phyloP scores from a whole-genome alignment of 2,113 vertebrate species.

The Bolborhynchus lineola region DNA sequence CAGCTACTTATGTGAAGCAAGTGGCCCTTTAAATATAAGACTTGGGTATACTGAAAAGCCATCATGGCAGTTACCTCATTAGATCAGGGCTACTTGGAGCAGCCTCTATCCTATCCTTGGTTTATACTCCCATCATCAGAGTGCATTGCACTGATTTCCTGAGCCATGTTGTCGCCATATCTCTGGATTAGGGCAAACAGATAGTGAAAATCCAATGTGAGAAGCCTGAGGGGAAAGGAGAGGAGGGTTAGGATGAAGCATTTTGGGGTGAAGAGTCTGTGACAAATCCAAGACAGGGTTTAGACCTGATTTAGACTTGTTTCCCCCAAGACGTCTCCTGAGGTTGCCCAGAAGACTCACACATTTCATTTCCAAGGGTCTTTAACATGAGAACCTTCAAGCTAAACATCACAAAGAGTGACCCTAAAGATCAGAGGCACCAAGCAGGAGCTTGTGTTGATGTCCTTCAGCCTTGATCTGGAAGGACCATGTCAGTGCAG shows the following conservation, averaged over 20 bases:
- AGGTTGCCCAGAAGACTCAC: background rate
- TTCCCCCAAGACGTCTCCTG: background rate
- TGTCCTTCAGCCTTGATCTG: background rate
- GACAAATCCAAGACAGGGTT: background rate
- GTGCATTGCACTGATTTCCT: background rate
- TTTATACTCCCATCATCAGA: background rate
- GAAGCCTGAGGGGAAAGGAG: background rate
- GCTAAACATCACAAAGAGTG: background rate
- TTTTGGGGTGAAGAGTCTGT: fast-evolving
- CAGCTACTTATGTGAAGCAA: background rate
- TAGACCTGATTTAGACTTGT: background rate
- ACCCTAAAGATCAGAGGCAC: background rate
- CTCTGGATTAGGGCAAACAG: background rate
- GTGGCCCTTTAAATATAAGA: conserved; percentile 17
- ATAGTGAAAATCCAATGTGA: background rate
- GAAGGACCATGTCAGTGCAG: background rate
- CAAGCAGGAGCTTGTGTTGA: background rate
- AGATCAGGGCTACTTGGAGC: background rate
- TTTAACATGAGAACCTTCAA: background rate
- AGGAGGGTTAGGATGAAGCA: background rate
- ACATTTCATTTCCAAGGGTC: background rate
- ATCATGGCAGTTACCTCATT: background rate
- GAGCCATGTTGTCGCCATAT: background rate
- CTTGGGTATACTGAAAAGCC: background rate
- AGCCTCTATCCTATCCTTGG: background rate